These are phyloP conservation scores for Pectinophora gossypiella DNA, from an alignment of 1,140 invertebrate species.

Conservation along the genomic window DNA sequence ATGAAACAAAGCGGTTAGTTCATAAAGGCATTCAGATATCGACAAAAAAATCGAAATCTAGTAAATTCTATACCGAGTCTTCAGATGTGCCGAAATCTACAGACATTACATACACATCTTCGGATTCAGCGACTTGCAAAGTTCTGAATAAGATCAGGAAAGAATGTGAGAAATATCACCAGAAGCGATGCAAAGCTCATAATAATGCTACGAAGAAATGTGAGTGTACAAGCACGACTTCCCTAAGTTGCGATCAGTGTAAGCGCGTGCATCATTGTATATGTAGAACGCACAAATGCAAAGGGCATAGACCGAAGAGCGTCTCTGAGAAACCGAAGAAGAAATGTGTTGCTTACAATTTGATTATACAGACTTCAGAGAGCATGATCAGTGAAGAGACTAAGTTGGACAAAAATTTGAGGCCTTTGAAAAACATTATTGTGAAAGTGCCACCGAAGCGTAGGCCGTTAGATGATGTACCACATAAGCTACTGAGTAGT, in stretches of 20 bases:
- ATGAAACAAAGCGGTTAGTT: too few relatives aligned
- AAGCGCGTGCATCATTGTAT: constrained; percentile 38
- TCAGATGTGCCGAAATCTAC: constrained; percentile 45
- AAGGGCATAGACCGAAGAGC: constrained; percentile 35
- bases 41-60: constrained; percentile 27
- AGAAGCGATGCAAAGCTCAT: constrained; percentile 46
- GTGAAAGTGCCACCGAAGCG: constrained; percentile 56
- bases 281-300: constrained; percentile 46
- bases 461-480: constrained; percentile 27
- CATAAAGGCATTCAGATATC: constrained; percentile 49
- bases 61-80: constrained; percentile 31
- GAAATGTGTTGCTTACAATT: constrained; percentile 66
- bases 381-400: constrained; percentile 56
- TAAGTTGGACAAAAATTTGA: constrained; percentile 17
- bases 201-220: constrained; percentile 30
- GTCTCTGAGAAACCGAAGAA: constrained; percentile 42
- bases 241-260: constrained; percentile 47
- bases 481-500: constrained; percentile 45
- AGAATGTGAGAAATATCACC: constrained; percentile 61
- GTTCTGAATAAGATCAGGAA: constrained; percentile 57
- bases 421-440: constrained; percentile 46
- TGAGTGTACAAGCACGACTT: constrained; percentile 49
- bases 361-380: constrained; percentile 67
- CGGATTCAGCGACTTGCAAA: constrained; percentile 53
- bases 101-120: constrained; percentile 43